phyloP scores from a whole-genome alignment of 2,888 invertebrate genomes.

The Elmis aenea region DNA sequence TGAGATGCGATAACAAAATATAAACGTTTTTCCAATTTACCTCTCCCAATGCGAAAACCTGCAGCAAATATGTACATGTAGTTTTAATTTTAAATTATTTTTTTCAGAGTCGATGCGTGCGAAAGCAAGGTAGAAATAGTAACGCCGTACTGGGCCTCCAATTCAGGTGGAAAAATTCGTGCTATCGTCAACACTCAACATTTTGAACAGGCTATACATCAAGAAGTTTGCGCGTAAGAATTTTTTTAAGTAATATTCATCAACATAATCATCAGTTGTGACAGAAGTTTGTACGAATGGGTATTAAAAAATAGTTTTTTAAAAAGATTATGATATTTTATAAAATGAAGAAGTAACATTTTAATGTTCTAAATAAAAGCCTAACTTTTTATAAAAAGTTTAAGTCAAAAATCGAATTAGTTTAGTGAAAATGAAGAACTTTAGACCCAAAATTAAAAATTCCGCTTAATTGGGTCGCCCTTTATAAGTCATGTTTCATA shows the following conservation, averaged over 20 bases:
- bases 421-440: too few relatives aligned
- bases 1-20: too few relatives aligned
- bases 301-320: too few relatives aligned
- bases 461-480: too few relatives aligned
- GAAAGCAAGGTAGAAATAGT: slow-evolving; percentile 90
- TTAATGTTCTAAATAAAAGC: not conserved
- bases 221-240: slow-evolving; percentile 87
- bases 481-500: too few relatives aligned
- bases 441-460: too few relatives aligned
- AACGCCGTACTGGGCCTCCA: slow-evolving; percentile 92
- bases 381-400: too few relatives aligned
- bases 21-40: not conserved
- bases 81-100: not conserved
- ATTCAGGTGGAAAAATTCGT: slow-evolving; percentile 84
- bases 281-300: too few relatives aligned
- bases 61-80: not conserved
- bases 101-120: slow-evolving; percentile 74
- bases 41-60: not conserved
- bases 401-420: too few relatives aligned
- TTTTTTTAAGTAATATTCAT: slow-evolving; percentile 1
- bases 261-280: too few relatives aligned
- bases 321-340: too few relatives aligned
- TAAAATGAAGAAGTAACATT: too few relatives aligned
- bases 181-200: slow-evolving; percentile 93
- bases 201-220: slow-evolving; percentile 92